A percentile compares a stretch with the other conserved stretches of the same genome.
These are phyloP conservation scores for Tinea trinotella DNA, from an alignment of 2,888 invertebrate species.

Conservation along the genomic window DNA sequence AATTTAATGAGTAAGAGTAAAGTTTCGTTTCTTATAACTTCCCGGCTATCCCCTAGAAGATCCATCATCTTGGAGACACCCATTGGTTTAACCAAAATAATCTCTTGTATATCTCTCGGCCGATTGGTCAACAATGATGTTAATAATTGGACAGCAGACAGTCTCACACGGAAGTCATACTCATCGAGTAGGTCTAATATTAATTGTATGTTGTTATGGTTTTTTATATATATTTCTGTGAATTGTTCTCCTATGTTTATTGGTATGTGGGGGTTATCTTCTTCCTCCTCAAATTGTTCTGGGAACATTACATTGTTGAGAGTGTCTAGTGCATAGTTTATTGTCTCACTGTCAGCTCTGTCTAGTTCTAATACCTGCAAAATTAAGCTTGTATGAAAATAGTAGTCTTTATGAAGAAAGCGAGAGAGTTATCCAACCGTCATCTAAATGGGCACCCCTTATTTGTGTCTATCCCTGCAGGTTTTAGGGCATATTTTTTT, in stretches of 20 bases:
- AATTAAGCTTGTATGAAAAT: not conserved
- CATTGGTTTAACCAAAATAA: conserved; percentile 92
- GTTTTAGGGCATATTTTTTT: too few relatives aligned
- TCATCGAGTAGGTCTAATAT: conserved; percentile 91
- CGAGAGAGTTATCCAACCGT: not conserved
- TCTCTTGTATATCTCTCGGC: conserved; percentile 89
- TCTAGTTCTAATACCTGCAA: conserved; percentile 88
- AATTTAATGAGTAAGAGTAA: conserved; percentile 91
- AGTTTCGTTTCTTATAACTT: conserved; percentile 96
- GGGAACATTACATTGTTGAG: conserved; percentile 91
- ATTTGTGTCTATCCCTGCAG: not conserved
- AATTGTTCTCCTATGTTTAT: conserved; percentile 92
- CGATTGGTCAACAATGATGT: conserved; percentile 90
- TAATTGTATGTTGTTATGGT: conserved; percentile 85
- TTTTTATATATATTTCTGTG: conserved; percentile 97
- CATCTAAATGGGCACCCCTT: not conserved
- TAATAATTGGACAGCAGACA: conserved; percentile 90
- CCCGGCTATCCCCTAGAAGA: conserved; percentile 91
- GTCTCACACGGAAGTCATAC: conserved; percentile 93
- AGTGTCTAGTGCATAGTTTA: conserved; percentile 92
- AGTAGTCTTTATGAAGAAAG: not conserved
- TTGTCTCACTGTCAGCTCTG: conserved; percentile 90
- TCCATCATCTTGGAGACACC: conserved; percentile 99
- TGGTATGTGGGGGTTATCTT: conserved; percentile 74
- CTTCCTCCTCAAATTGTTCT: conserved; percentile 86